Evolutionary conservation across 2,113 vertebrate species (phyloP).

Genomic region (Pachyramphus minor): DNA sequence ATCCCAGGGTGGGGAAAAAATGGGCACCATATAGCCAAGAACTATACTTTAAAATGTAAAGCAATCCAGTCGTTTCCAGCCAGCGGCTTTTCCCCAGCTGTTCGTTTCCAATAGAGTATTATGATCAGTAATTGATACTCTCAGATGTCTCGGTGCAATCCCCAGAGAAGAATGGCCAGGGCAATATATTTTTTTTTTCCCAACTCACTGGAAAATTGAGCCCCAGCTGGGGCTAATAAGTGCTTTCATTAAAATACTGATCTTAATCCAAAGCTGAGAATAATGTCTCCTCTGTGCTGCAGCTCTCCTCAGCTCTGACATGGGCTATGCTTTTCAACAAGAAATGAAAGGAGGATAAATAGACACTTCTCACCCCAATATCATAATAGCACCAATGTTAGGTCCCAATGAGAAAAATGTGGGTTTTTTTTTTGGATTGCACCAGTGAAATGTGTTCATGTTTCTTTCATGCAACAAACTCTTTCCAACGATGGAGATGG

Average conservation of each 20-base stretch:
- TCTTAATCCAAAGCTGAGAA: constrained; percentile 64
- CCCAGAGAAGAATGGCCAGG: constrained; percentile 64
- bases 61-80: constrained; percentile 12
- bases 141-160: constrained; percentile 55
- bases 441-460: not conserved
- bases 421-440: not conserved
- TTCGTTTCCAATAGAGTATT: constrained; percentile 62
- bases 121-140: constrained; percentile 66
- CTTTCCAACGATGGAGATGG: not conserved
- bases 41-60: constrained; percentile 13
- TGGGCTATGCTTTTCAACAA: constrained; percentile 69
- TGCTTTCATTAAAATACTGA: constrained; percentile 71
- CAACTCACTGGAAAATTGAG: constrained; percentile 66
- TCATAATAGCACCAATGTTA: not conserved
- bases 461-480: not conserved
- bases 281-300: constrained; percentile 71
- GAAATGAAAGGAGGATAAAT: constrained; percentile 59
- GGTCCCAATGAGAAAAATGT: not conserved
- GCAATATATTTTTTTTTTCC: constrained; percentile 64
- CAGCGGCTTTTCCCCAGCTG: constrained; percentile 58
- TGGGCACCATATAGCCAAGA: not conserved
- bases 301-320: constrained; percentile 46
- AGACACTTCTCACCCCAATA: constrained; percentile 45
- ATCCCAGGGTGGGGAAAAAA: not conserved
- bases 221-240: constrained; percentile 75